Conservation (phyloP, 2,888 invertebrate species). For the Rhyacophila evoluta region DNA sequence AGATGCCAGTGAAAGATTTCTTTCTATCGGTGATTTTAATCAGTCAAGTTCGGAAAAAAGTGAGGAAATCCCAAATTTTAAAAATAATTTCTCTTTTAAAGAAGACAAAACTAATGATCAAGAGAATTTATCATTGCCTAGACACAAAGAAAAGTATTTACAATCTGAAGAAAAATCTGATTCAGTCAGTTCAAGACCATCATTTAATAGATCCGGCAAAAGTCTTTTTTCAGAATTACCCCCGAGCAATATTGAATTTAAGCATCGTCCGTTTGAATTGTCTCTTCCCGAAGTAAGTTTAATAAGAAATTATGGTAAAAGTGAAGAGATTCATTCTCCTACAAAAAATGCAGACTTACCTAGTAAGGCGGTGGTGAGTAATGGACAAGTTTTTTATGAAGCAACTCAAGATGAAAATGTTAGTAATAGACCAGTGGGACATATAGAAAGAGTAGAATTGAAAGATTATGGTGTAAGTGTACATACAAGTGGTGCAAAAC, state of each 20-base stretch:
- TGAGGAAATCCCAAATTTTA: neutral
- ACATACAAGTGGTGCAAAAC: neutral
- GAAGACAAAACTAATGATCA: neutral
- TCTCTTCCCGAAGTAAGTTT: neutral
- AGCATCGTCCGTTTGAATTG: constrained; percentile 1
- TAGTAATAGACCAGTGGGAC: constrained; percentile 42
- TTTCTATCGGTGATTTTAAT: neutral
- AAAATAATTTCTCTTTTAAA: neutral
- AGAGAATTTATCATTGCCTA: neutral
- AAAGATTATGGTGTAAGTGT: constrained; percentile 50
- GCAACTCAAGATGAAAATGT: constrained; percentile 62
- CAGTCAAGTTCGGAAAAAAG: neutral
- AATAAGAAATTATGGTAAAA: neutral
- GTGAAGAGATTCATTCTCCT: neutral
- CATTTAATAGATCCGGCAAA: neutral
- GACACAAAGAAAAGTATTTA: neutral
- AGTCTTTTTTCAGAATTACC: neutral
- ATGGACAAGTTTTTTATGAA: constrained; percentile 68
- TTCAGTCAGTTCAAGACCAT: neutral
- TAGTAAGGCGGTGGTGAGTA: constrained; percentile 62
- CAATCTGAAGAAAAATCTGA: neutral
- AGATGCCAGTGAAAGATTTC: neutral
- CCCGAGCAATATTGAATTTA: neutral
- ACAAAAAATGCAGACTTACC: constrained; percentile 56
- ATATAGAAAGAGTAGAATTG: constrained; percentile 51